Conservation (phyloP, 2,888 invertebrate species). For the Morpho achilles region DNA sequence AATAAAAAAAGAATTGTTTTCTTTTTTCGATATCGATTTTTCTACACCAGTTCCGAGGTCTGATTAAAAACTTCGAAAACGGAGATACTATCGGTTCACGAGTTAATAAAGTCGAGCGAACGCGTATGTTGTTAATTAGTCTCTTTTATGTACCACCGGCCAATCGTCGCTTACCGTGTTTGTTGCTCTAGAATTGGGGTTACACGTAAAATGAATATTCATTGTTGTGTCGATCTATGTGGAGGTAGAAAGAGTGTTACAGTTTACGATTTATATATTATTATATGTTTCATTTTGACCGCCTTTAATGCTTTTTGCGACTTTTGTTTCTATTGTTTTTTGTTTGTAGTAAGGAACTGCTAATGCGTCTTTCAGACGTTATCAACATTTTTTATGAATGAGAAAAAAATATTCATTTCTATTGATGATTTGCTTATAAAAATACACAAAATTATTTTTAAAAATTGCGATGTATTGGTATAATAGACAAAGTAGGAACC, state of each 20-base stretch:
- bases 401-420: too few species aligned
- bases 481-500: too few species aligned
- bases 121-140: conserved; percentile 16
- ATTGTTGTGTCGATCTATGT: conserved; percentile 11
- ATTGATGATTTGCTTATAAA: too few species aligned
- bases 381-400: too few species aligned
- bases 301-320: conserved; percentile 1
- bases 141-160: conserved; percentile 15
- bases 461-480: too few species aligned
- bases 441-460: too few species aligned
- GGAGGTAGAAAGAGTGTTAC: conserved; percentile 8
- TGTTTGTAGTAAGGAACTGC: too few species aligned
- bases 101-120: conserved; percentile 19
- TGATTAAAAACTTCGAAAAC: conserved; percentile 23
- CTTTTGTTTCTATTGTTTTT: background rate
- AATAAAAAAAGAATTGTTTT: too few species aligned
- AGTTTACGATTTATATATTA: background rate
- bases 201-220: conserved; percentile 22
- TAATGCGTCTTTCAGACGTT: too few species aligned
- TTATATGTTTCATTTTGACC: background rate
- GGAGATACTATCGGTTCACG: conserved; percentile 28
- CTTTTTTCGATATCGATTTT: too few species aligned
- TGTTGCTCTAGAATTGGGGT: conserved; percentile 16
- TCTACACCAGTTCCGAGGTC: background rate
- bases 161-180: conserved; percentile 15